These are phyloP conservation scores for Emydura subglobosa DNA, from an alignment of 2,113 vertebrate genomes.

Conservation along the genomic window DNA sequence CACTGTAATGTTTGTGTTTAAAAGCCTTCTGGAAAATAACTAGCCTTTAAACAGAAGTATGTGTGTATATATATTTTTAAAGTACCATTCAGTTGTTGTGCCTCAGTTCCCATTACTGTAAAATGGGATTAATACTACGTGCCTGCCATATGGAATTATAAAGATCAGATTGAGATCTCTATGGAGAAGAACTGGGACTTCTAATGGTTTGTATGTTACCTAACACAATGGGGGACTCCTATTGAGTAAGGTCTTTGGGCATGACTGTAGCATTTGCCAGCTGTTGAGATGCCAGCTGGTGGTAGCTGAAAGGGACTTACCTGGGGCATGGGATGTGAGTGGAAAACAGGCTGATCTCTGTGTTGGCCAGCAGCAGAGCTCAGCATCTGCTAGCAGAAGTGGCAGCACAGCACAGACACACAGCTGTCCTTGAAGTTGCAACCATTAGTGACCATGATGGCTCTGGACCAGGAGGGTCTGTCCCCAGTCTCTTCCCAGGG, in stretches of 20 bases:
- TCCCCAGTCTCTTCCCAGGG: neutral
- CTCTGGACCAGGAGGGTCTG: neutral
- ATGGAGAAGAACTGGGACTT: neutral
- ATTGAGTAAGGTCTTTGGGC: neutral
- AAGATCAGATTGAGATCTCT: neutral
- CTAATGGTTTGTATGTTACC: neutral
- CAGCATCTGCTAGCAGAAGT: neutral
- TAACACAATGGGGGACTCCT: neutral
- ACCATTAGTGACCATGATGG: neutral
- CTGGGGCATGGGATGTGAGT: too few relatives aligned
- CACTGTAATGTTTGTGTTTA: too few relatives aligned
- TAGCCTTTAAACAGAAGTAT: too few relatives aligned
- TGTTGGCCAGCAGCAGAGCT: neutral
- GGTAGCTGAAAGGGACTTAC: neutral
- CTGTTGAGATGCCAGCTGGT: neutral
- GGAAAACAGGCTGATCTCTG: neutral
- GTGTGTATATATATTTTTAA: too few relatives aligned
- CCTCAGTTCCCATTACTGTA: neutral
- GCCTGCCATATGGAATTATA: neutral
- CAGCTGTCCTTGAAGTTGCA: neutral
- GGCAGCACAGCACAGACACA: neutral
- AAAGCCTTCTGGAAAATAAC: too few relatives aligned
- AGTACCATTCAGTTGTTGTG: neutral
- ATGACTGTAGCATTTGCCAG: neutral
- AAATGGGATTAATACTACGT: neutral